Percentiles rank a stretch among this genome's conserved stretches.
phyloP scores from a whole-genome alignment of 2,113 vertebrate species.

The Tauraco erythrolophus region DNA sequence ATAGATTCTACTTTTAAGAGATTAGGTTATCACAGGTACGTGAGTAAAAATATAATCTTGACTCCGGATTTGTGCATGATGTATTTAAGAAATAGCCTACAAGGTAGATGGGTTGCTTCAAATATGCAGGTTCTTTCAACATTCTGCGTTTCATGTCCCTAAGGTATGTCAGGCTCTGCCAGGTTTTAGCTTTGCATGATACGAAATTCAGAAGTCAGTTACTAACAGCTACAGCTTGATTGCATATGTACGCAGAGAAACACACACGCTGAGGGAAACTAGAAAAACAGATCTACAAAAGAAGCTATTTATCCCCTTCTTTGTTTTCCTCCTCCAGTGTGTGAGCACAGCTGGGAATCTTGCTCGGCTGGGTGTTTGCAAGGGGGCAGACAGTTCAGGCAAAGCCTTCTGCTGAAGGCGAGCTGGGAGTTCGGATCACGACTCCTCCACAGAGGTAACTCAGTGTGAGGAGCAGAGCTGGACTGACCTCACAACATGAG shows the following conservation, averaged over 20 bases:
- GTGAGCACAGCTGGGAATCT: conserved; percentile 29
- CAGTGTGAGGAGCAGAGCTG: conserved; percentile 45
- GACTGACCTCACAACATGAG: conserved; percentile 26
- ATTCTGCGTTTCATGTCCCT: background rate
- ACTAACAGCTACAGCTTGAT: background rate
- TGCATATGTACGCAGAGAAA: background rate
- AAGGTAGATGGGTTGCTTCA: background rate
- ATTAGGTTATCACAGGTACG: background rate
- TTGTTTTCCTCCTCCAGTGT: background rate
- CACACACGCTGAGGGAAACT: background rate
- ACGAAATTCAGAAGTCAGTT: background rate
- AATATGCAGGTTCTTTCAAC: background rate
- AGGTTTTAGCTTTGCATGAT: background rate
- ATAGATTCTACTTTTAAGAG: background rate
- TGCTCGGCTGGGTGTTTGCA: background rate
- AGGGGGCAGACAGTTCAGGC: background rate
- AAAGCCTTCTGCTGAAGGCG: background rate
- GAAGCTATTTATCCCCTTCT: background rate
- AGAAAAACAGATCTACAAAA: conserved; percentile 2
- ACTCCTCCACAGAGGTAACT: background rate
- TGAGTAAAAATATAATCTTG: background rate
- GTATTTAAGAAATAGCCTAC: background rate
- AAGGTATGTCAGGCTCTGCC: background rate
- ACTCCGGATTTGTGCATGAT: background rate
- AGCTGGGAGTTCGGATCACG: fast-evolving